A percentile compares a stretch with the other conserved stretches of the same genome.
Evolutionary conservation across 2,113 vertebrate species (phyloP).

Genomic region (Colaptes auratus): DNA sequence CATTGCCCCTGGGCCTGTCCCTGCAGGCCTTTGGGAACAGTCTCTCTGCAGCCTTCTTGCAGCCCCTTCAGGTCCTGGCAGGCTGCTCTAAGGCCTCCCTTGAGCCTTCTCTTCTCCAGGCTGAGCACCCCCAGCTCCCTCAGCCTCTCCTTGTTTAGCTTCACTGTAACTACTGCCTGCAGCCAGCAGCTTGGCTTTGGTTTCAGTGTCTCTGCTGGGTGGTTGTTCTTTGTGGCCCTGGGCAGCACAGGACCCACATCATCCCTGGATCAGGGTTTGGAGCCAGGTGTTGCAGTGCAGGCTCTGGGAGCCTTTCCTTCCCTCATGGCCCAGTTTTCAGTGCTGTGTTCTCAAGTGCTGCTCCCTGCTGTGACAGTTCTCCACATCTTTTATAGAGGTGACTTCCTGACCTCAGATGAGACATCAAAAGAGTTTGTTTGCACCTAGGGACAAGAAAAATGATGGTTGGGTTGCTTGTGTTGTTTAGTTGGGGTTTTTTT

Average conservation of each 20-base stretch:
- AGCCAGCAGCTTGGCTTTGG: not conserved
- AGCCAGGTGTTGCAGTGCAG: not conserved
- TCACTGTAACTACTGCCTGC: not conserved
- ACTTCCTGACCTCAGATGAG: not conserved
- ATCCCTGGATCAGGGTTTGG: not conserved
- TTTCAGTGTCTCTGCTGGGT: not conserved
- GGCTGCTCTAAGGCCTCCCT: no score
- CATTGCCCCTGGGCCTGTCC: no score
- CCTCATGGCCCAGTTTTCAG: not conserved
- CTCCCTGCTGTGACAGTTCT: not conserved
- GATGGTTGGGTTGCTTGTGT: not conserved
- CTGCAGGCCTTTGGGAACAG: no score
- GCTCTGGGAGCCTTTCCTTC: not conserved
- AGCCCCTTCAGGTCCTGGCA: no score
- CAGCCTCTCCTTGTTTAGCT: not conserved
- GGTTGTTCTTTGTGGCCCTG: no score
- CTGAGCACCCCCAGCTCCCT: no score
- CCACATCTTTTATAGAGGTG: not conserved
- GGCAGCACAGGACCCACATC: not conserved
- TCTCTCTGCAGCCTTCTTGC: no score
- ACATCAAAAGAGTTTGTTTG: not conserved
- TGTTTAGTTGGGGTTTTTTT: not conserved
- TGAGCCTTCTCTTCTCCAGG: no score
- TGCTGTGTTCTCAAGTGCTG: not conserved
- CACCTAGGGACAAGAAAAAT: not conserved